A percentile compares a stretch with the other conserved stretches of the same genome.
Conservation (phyloP, 30 jellyfish, hydroid and myxozoan species). For the Aurelia aurita region DNA sequence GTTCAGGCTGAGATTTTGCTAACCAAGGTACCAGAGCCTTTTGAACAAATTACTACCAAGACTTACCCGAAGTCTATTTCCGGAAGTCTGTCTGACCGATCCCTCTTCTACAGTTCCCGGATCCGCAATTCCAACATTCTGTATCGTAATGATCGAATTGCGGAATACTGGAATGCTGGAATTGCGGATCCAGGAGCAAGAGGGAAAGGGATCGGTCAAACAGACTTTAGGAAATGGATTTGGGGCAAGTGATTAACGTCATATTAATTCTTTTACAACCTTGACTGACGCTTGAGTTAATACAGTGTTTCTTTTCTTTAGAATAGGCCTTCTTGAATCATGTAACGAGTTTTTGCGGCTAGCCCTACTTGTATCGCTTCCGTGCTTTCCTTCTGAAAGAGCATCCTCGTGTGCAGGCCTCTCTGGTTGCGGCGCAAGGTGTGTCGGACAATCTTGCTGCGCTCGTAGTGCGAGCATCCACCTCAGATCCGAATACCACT, state of each 20-base stretch:
- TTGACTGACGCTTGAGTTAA: slow-evolving; percentile 21
- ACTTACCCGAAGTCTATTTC: no score
- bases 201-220: no score
- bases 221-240: no score
- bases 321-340: slow-evolving; percentile 47
- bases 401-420: slow-evolving; percentile 10
- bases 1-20: no score
- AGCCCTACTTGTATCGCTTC: slow-evolving; percentile 21
- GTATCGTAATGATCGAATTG: no score
- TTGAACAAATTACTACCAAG: no score
- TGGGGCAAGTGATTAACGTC: neutral
- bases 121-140: no score
- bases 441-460: slow-evolving; percentile 42
- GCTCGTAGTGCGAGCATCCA: slow-evolving; percentile 81
- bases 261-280: neutral
- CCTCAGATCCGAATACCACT: slow-evolving; percentile 48
- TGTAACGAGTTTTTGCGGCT: slow-evolving; percentile 22
- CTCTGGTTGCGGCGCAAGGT: slow-evolving; percentile 58
- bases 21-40: no score
- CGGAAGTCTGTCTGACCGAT: no score
- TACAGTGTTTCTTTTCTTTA: slow-evolving; percentile 35
- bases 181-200: no score
- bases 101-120: no score
- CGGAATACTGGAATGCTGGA: no score
- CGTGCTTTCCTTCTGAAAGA: slow-evolving; percentile 24